phyloP scores from a whole-genome alignment of 2,113 vertebrate genomes.

The Rhinogobius similis region DNA sequence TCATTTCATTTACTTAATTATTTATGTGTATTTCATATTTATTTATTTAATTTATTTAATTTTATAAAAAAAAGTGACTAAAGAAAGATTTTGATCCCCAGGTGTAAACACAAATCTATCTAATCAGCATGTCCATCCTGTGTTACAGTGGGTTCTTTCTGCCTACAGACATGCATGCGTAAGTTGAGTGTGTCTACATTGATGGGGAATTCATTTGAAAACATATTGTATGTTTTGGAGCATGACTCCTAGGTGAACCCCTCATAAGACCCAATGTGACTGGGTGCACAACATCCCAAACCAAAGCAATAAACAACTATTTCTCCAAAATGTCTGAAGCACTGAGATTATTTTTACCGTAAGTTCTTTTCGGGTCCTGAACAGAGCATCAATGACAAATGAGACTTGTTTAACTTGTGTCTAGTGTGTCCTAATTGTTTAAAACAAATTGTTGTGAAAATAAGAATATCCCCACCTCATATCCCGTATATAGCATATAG shows the following conservation, averaged over 20 bases:
- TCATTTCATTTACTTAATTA: no score
- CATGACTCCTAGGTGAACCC: no score
- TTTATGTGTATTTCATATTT: no score
- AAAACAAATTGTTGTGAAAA: slow-evolving; percentile 35
- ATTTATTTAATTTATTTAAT: no score
- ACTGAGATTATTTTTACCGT: slow-evolving; percentile 20
- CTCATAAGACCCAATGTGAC: not conserved
- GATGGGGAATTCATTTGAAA: not conserved
- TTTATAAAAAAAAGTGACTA: no score
- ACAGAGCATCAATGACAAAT: slow-evolving; percentile 46
- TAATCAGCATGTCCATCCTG: not conserved
- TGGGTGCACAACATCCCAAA: not conserved
- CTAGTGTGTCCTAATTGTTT: slow-evolving; percentile 46
- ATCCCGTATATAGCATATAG: slow-evolving; percentile 12
- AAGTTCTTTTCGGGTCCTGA: slow-evolving; percentile 12
- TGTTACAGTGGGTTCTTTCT: not conserved
- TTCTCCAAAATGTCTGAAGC: slow-evolving; percentile 1
- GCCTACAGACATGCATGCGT: not conserved
- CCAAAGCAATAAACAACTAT: slow-evolving; percentile 6
- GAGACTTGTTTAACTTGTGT: slow-evolving; percentile 36
- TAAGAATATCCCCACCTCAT: slow-evolving; percentile 13
- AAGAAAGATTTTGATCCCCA: not conserved
- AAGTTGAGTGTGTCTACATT: not conserved
- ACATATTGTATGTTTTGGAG: no score
- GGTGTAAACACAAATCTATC: not conserved